Base-by-base conservation (phyloP, 2,888 invertebrate genomes). In the Pachycephus smyrnensis region DNA sequence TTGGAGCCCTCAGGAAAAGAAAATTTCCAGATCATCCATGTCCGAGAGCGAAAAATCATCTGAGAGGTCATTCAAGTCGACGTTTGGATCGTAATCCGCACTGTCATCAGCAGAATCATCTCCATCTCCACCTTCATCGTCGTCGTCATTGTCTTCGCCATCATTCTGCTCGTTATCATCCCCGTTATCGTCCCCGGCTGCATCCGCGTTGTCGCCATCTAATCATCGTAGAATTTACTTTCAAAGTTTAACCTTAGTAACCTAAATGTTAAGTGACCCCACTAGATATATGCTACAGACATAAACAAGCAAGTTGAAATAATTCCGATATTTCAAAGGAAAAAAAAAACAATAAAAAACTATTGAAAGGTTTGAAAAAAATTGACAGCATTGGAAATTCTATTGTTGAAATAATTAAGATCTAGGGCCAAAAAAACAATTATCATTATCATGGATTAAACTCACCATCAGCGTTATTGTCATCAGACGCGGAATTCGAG, bases 401-500 rank as follows among this genome's bases (percentile, higher is more conserved):
- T 73, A 35, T 33, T 76, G 3, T 55, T 31, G 32, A 69, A n/a
- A 73, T 76, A 73, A 73, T 32, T 4, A 55, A 74, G n/a, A 33
- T 74, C 36, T 12, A 32, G 15, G 23, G 15, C 11, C 30, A 69
- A 69, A 1, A 4, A 6, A 12, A 3, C 6, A 12, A 23, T 31
- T 31, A 30, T 32, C 40, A 11, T 15, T 68, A 6, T 73, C 40
- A 35, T 4, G 11, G 71, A 32, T 69, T 36, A 4, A 74, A 79
- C 79, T 83, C 84, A 90, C 92, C 91, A 79, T 92, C 91, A 77
- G 89, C 90, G 76, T 91, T 91, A 80, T 92, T 92, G 82, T 92
- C 92, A 76, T 92, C 92, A 36, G 92, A 92, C 37, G 87, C 91
- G 30, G 91, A 89, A 79, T 90, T 91, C 6, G 91, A 91, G n/a